These are phyloP conservation scores for Thera britannica DNA, from an alignment of 2,888 invertebrate species.

Conservation along the genomic window DNA sequence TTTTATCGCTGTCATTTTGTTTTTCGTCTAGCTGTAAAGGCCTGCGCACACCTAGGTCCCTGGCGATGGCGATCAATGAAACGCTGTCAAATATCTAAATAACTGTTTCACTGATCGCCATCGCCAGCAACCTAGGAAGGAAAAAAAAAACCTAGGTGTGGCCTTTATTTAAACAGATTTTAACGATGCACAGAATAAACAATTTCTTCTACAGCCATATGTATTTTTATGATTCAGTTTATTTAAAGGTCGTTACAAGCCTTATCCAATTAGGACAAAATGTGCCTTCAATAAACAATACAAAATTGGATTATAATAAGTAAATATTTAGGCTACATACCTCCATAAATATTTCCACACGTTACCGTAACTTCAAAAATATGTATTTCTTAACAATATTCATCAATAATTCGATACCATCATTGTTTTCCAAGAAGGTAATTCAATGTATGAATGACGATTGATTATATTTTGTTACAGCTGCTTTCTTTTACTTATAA, in stretches of 20 bases:
- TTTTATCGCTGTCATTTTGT: conserved; percentile 32
- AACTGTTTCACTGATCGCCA: no score
- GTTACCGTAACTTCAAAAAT: no score
- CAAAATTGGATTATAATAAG: not conserved
- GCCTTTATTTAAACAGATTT: conserved; percentile 6
- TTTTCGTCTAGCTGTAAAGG: conserved; percentile 9
- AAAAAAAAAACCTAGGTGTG: no score
- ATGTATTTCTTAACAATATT: not conserved
- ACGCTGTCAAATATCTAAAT: no score
- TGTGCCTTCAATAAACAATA: not conserved
- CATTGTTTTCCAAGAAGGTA: conserved; percentile 14
- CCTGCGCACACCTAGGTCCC: no score
- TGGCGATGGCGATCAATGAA: no score
- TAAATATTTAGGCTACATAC: not conserved
- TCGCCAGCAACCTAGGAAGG: no score
- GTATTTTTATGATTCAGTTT: conserved; percentile 13
- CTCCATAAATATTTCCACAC: no score
- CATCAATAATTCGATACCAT: not conserved
- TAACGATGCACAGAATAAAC: conserved; percentile 7
- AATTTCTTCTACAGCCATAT: not conserved
- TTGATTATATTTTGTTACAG: not conserved
- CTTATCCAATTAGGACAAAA: conserved; percentile 18
- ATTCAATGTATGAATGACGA: conserved; percentile 1
- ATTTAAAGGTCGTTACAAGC: conserved; percentile 9
- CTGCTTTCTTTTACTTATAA: conserved; percentile 19